A percentile compares a stretch with the other conserved stretches of the same genome.
Evolutionary conservation across 2,113 vertebrate species (phyloP).

Genomic region (Calonectris borealis): DNA sequence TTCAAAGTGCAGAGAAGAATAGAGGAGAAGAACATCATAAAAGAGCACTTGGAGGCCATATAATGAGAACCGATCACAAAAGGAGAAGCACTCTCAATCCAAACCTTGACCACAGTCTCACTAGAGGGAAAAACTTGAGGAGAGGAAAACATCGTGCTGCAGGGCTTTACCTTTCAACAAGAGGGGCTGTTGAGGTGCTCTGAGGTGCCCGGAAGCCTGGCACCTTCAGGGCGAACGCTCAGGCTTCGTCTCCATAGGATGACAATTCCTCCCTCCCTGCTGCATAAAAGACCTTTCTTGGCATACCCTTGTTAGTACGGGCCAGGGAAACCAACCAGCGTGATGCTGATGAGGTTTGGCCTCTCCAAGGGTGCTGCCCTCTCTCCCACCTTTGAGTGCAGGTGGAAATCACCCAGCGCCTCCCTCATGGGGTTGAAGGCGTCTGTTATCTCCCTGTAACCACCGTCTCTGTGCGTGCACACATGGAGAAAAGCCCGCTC

Average conservation of each 20-base stretch:
- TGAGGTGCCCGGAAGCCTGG: background rate
- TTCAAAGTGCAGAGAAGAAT: constrained; percentile 60
- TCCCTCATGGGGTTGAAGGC: background rate
- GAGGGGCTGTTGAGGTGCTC: background rate
- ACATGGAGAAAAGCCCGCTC: fast-evolving
- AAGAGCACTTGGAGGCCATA: constrained; percentile 9
- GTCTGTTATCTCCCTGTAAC: background rate
- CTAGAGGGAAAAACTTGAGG: background rate
- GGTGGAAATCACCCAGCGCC: fast-evolving
- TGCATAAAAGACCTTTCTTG: background rate
- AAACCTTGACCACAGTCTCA: background rate
- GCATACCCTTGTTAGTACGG: fast-evolving
- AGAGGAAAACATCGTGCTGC: background rate
- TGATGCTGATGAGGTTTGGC: background rate
- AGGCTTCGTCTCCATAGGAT: background rate
- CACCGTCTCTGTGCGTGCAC: fast-evolving
- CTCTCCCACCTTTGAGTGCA: background rate
- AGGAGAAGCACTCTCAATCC: background rate
- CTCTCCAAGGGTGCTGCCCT: background rate
- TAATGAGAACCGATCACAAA: constrained; percentile 8
- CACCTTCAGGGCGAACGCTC: background rate
- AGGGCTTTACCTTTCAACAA: background rate
- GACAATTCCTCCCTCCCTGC: background rate
- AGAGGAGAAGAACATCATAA: constrained; percentile 30
- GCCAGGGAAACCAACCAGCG: background rate